A percentile compares a stretch with the other conserved stretches of the same genome.
phyloP scores from a whole-genome alignment of 1,140 invertebrate species.

The Dolichoris vasculosae region DNA sequence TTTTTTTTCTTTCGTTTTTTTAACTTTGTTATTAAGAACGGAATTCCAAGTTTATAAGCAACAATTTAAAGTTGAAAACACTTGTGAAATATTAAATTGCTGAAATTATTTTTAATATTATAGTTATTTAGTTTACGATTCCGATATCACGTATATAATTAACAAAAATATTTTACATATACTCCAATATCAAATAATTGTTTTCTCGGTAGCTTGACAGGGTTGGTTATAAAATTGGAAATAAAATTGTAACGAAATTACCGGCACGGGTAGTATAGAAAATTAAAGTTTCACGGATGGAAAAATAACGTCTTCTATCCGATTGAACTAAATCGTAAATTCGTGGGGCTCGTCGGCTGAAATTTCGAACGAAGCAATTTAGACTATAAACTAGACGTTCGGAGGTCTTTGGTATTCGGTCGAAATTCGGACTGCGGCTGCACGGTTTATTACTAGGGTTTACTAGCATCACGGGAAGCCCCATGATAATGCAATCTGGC shows the following conservation, averaged over 20 bases:
- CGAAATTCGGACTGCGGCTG: constrained; percentile 56
- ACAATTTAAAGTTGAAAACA: too few species aligned
- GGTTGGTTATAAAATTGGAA: not conserved
- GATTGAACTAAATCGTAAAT: not conserved
- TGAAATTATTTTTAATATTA: too few species aligned
- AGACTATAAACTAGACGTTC: not conserved
- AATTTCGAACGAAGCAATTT: not conserved
- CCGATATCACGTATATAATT: too few species aligned
- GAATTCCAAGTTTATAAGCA: too few species aligned
- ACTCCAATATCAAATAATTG: not conserved
- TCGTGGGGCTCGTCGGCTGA: not conserved
- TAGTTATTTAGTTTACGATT: too few species aligned
- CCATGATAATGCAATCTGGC: constrained; percentile 72
- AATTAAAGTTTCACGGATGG: not conserved
- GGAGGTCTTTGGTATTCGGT: not conserved
- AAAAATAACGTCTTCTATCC: not conserved
- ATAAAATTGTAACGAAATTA: not conserved
- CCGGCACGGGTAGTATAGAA: too few species aligned
- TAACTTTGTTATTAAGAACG: too few species aligned
- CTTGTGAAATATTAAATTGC: too few species aligned
- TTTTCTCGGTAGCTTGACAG: not conserved
- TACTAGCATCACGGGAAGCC: constrained; percentile 71
- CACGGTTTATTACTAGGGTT: constrained; percentile 63
- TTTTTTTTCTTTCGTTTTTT: too few species aligned
- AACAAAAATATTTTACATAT: too few species aligned